Evolutionary conservation across 2,888 invertebrate genomes (phyloP).

Genomic region (Acleris cristana): DNA sequence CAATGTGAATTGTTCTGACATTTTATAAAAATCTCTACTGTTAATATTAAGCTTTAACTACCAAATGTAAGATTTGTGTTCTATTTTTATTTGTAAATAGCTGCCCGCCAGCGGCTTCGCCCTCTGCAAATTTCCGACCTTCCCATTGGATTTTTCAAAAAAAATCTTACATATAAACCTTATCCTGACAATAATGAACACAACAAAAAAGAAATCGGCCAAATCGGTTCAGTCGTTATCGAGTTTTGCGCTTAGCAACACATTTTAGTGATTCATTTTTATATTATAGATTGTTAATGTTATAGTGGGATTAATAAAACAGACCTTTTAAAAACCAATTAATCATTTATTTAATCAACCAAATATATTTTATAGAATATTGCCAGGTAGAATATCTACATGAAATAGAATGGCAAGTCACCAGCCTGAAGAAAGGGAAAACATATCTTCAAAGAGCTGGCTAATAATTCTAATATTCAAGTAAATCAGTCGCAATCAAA

Average conservation of each 20-base stretch:
- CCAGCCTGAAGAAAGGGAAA: conserved; percentile 53
- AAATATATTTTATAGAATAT: conserved; percentile 26
- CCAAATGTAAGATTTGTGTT: not conserved
- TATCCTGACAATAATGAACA: too few relatives aligned
- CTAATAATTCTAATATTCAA: conserved; percentile 40
- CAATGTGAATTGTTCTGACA: too few relatives aligned
- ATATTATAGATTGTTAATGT: conserved; percentile 6
- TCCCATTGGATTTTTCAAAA: too few relatives aligned
- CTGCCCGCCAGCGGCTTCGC: too few relatives aligned
- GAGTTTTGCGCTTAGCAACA: too few relatives aligned
- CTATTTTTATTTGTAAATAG: not conserved
- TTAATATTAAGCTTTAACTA: conserved; percentile 19
- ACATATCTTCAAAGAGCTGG: conserved; percentile 52
- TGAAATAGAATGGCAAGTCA: conserved; percentile 12
- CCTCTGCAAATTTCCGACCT: too few relatives aligned
- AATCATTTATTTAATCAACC: conserved; percentile 24
- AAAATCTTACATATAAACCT: too few relatives aligned
- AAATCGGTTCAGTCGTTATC: too few relatives aligned
- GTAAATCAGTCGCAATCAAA: conserved; percentile 52
- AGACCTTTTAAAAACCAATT: conserved; percentile 22
- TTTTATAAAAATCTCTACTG: not conserved
- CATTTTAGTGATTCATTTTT: too few relatives aligned
- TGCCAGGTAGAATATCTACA: conserved; percentile 17
- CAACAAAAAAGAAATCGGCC: too few relatives aligned
- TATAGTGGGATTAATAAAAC: conserved; percentile 9